Percentiles rank a stretch among this genome's conserved stretches.
Evolutionary conservation across 2,113 vertebrate species (phyloP).

Genomic region (Thalassarche chlororhynchos): DNA sequence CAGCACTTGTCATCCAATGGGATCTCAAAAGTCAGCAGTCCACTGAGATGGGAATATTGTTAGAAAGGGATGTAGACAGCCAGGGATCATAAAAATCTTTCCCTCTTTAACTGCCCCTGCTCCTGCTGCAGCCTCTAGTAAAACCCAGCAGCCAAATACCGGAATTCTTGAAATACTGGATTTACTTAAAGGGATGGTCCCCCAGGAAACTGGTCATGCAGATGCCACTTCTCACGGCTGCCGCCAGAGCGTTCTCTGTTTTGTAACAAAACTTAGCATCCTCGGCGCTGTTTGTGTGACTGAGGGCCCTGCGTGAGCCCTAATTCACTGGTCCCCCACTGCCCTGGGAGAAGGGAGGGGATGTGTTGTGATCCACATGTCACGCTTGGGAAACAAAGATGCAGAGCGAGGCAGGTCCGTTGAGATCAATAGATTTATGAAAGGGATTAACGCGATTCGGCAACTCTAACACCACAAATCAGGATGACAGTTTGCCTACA

Average conservation of each 20-base stretch:
- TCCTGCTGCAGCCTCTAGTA: not conserved
- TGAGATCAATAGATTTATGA: not conserved
- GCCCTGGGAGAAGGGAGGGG: not conserved
- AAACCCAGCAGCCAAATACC: not conserved
- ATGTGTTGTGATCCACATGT: not conserved
- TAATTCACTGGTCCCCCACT: not conserved
- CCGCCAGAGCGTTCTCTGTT: not conserved
- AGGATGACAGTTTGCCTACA: not conserved
- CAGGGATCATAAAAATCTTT: not conserved
- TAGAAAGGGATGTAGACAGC: not conserved
- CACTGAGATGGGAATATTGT: not conserved
- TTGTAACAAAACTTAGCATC: not conserved
- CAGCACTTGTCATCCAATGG: not conserved
- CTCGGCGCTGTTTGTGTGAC: not conserved
- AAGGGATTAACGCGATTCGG: not conserved
- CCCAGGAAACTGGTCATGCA: not conserved
- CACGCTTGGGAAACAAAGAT: not conserved
- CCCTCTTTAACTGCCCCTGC: not conserved
- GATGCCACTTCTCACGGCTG: not conserved
- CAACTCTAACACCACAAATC: not conserved
- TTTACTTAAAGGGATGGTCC: not conserved
- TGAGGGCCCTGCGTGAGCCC: accelerated
- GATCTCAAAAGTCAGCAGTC: not conserved
- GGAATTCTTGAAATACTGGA: not conserved
- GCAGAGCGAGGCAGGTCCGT: accelerated